These are phyloP conservation scores for Philotrypesis tridentata DNA, from an alignment of 1,140 invertebrate species.

Conservation along the genomic window DNA sequence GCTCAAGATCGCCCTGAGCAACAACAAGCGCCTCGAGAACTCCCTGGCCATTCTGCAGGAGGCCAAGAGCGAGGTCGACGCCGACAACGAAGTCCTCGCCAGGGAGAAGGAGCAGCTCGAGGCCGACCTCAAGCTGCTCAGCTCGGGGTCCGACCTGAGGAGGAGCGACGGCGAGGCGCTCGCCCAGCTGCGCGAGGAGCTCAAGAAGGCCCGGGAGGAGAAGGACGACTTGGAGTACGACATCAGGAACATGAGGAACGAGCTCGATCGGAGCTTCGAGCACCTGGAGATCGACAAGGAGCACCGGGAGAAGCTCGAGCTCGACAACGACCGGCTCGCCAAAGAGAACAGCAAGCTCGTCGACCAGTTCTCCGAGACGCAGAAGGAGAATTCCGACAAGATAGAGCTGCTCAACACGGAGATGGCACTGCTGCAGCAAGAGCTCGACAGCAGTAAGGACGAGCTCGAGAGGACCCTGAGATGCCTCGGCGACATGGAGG, in stretches of 20 bases:
- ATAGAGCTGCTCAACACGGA: constrained; percentile 71
- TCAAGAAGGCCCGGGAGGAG: constrained; percentile 55
- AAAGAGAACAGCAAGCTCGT: constrained; percentile 61
- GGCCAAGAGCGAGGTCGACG: constrained; percentile 57
- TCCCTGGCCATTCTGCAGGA: constrained; percentile 53
- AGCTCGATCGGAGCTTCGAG: constrained; percentile 59
- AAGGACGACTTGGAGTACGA: constrained; percentile 65
- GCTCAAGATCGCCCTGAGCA: constrained; percentile 51
- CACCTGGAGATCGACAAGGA: constrained; percentile 48
- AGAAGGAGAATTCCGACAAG: constrained; percentile 63
- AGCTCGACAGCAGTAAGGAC: constrained; percentile 62
- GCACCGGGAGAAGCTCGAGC: constrained; percentile 50
- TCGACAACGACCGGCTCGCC: constrained; percentile 59
- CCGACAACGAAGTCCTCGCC: constrained; percentile 62
- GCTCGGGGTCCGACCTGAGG: constrained; percentile 47
- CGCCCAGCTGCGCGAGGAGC: constrained; percentile 55
- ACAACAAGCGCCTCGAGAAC: constrained; percentile 57
- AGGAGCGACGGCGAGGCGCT: constrained; percentile 55
- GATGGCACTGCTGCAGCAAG: constrained; percentile 69
- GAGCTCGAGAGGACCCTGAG: constrained; percentile 23
- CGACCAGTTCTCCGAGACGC: constrained; percentile 59
- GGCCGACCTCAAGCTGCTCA: constrained; percentile 53
- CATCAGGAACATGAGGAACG: constrained; percentile 62
- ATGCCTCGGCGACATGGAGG: neutral
- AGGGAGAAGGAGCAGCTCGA: constrained; percentile 61